phyloP scores from a whole-genome alignment of 92 coral and sea anemone species.

The Palythoa heliodiscus region DNA sequence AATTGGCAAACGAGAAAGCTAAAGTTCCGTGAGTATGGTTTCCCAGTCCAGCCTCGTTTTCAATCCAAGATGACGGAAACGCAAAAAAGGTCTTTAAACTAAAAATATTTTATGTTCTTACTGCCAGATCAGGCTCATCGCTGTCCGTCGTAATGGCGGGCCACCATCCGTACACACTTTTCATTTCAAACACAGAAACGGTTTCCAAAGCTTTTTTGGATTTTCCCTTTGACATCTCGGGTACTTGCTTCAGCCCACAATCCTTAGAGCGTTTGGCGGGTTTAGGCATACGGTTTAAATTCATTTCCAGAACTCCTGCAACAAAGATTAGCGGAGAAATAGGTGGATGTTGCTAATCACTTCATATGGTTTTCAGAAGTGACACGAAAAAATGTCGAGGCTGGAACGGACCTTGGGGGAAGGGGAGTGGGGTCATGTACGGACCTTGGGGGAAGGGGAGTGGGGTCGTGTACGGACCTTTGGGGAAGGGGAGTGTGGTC shows the following conservation, averaged over 20 bases:
- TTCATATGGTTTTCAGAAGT: no score
- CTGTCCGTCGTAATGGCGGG: constrained; percentile 60
- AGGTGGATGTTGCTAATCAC: no score
- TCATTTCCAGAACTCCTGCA: constrained; percentile 75
- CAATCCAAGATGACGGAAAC: no score
- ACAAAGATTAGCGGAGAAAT: background rate
- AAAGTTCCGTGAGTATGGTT: no score
- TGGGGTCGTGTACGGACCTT: no score
- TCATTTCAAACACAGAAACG: constrained; percentile 80
- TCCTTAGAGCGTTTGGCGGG: constrained; percentile 68
- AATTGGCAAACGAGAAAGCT: no score
- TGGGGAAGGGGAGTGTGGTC: no score
- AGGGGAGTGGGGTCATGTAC: no score
- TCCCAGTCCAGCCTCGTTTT: no score
- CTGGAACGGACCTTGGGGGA: no score
- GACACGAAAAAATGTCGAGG: no score
- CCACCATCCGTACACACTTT: constrained; percentile 93
- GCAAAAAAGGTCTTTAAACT: background rate
- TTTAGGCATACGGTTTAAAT: constrained; percentile 75
- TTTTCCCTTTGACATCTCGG: constrained; percentile 27
- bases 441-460: no score
- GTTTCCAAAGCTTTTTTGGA: constrained; percentile 55
- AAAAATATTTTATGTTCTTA: background rate
- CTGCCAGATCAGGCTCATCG: constrained; percentile 49
- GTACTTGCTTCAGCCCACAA: constrained; percentile 27